phyloP scores from a whole-genome alignment of 1,140 invertebrate genomes.

The Neodiprion pinetum region DNA sequence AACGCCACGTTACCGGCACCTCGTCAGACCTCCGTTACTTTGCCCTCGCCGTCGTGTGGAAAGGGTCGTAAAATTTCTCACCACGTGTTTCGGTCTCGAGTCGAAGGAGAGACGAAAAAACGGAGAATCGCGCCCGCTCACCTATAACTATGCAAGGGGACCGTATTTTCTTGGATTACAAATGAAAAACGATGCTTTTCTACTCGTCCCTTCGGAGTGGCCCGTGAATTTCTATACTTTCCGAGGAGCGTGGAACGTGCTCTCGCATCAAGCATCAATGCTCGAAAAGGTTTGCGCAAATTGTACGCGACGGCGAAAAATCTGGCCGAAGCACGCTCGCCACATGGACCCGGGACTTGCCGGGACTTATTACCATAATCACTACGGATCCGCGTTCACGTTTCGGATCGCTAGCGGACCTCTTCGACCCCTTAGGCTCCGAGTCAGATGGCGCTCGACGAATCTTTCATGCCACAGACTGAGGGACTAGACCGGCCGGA shows the following conservation, averaged over 20 bases:
- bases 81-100: background rate
- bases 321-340: background rate
- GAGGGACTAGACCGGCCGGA: background rate
- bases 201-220: background rate
- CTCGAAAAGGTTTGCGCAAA: background rate
- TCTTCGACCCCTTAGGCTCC: background rate
- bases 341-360: background rate
- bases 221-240: background rate
- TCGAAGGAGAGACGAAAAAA: background rate
- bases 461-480: background rate
- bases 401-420: background rate
- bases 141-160: no score
- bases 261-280: background rate
- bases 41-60: background rate
- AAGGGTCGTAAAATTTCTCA: background rate
- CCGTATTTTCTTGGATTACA: background rate
- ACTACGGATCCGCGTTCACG: background rate
- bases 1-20: background rate
- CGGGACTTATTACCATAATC: background rate
- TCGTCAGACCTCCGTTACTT: background rate
- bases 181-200: background rate
- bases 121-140: no score
- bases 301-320: background rate
- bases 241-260: background rate
- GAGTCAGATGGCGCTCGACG: constrained; percentile 1